Evolutionary conservation across 2,797 vertebrate genomes (phyloP).

Genomic region (Esox masquinongy): DNA sequence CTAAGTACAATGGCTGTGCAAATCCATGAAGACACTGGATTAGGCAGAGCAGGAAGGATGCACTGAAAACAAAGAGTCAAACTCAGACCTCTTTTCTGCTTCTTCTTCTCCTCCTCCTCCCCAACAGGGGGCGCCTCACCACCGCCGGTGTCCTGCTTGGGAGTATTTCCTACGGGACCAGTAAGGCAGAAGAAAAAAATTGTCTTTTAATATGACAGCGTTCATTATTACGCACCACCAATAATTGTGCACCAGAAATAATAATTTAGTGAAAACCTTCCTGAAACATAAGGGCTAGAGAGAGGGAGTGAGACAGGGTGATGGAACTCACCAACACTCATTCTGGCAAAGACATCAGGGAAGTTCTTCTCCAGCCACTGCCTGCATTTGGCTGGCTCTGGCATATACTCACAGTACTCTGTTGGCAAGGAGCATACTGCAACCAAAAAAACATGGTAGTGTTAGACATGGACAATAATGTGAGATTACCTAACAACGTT

Average conservation of each 20-base stretch:
- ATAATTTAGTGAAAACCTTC: background rate
- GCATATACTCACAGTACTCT: constrained; percentile 99
- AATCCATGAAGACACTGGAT: background rate
- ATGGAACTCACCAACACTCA: constrained; percentile 88
- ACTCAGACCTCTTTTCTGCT: constrained; percentile 91
- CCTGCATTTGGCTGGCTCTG: constrained; percentile 95
- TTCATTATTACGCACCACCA: background rate
- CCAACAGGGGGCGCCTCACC: constrained; percentile 82
- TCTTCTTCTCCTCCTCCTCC: constrained; percentile 98
- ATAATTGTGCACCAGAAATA: too few relatives aligned
- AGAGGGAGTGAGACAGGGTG: background rate
- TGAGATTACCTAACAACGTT: background rate
- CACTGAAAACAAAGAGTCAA: background rate
- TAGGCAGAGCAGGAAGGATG: background rate
- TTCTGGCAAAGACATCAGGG: constrained; percentile 93
- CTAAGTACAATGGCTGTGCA: background rate
- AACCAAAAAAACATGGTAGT: constrained; percentile 17
- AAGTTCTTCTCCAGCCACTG: constrained; percentile 99
- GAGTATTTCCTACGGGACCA: constrained; percentile 78
- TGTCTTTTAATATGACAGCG: constrained; percentile 25
- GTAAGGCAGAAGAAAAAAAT: constrained; percentile 40
- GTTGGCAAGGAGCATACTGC: constrained; percentile 95
- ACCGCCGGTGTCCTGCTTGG: constrained; percentile 84
- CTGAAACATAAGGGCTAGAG: background rate
- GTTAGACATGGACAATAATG: background rate